A percentile compares a stretch with the other conserved stretches of the same genome.
These are phyloP conservation scores for Odontesthes bonariensis DNA, from an alignment of 2,113 vertebrate species.

Conservation along the genomic window DNA sequence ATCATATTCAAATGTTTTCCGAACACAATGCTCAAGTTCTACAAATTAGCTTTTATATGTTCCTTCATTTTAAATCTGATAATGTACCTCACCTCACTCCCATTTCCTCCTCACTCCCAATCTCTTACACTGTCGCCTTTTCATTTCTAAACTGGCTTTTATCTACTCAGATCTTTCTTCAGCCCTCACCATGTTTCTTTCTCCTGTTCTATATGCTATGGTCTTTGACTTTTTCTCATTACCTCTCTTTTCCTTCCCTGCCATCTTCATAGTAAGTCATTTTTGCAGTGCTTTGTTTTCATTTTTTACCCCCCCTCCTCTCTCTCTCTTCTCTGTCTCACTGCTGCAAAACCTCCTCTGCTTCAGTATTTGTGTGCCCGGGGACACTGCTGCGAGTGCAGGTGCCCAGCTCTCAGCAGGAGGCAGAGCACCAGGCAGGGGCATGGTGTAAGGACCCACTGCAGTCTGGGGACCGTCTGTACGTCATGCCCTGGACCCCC, in stretches of 20 bases:
- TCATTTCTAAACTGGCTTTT: conserved; percentile 67
- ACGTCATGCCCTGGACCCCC: conserved; percentile 96
- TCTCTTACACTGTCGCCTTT: conserved; percentile 63
- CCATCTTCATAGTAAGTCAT: conserved; percentile 58
- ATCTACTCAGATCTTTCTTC: conserved; percentile 67
- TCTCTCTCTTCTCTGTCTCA: conserved; percentile 41
- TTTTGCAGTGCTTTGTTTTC: conserved; percentile 62
- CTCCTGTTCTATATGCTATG: conserved; percentile 53
- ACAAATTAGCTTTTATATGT: conserved; percentile 80
- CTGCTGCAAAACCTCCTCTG: conserved; percentile 22
- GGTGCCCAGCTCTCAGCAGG: conserved; percentile 88
- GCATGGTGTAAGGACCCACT: conserved; percentile 97
- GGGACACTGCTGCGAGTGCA: conserved; percentile 90
- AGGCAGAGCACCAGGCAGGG: conserved; percentile 92
- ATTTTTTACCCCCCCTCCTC: conserved; percentile 47
- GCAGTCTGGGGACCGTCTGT: conserved; percentile 93
- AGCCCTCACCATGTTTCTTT: conserved; percentile 45
- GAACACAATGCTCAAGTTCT: conserved; percentile 76
- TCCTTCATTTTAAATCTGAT: conserved; percentile 78
- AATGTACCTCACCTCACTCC: conserved; percentile 77
- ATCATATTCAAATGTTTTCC: conserved; percentile 73
- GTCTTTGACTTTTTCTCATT: conserved; percentile 59
- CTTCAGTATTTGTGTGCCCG: conserved; percentile 94
- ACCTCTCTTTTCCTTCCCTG: conserved; percentile 42
- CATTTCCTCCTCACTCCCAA: conserved; percentile 48